Percentiles rank a stretch among this genome's conserved stretches.
Evolutionary conservation across 2,888 invertebrate genomes (phyloP).

Genomic region (Ophion ventricosus): DNA sequence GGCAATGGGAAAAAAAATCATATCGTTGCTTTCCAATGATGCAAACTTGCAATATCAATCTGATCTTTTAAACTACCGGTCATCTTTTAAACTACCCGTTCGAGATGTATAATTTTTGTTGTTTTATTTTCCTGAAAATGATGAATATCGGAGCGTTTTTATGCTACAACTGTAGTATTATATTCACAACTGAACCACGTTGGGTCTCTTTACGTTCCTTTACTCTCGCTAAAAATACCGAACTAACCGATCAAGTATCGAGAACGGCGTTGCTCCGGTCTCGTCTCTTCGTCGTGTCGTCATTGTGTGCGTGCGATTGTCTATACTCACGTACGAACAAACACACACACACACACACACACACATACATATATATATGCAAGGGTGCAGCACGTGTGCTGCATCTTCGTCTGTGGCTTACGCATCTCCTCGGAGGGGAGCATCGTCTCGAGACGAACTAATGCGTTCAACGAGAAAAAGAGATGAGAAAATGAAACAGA

Average conservation of each 20-base stretch:
- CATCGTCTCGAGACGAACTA: constrained; percentile 35
- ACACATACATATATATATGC: constrained; percentile 7
- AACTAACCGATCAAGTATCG: constrained; percentile 77
- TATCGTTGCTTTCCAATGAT: background rate
- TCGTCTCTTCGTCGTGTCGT: constrained; percentile 56
- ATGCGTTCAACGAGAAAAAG: constrained; percentile 27
- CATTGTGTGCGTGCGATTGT: background rate
- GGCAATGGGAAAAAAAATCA: background rate
- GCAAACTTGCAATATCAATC: constrained; percentile 52
- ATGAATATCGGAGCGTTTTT: background rate
- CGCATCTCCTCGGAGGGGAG: constrained; percentile 28
- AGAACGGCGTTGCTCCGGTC: constrained; percentile 69
- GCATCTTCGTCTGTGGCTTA: constrained; percentile 40
- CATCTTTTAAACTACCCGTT: background rate
- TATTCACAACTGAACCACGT: constrained; percentile 42
- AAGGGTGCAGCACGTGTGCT: constrained; percentile 48
- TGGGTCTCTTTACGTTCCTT: constrained; percentile 30
- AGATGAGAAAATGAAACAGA: constrained; percentile 3
- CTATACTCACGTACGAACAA: too few species aligned
- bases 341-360: background rate
- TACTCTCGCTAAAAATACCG: constrained; percentile 76
- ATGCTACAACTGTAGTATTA: background rate
- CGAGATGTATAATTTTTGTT: background rate
- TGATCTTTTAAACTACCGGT: background rate
- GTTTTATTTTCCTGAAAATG: background rate